Conservation (phyloP, 2,888 invertebrate species). For the Chromoteleia sp. region DNA sequence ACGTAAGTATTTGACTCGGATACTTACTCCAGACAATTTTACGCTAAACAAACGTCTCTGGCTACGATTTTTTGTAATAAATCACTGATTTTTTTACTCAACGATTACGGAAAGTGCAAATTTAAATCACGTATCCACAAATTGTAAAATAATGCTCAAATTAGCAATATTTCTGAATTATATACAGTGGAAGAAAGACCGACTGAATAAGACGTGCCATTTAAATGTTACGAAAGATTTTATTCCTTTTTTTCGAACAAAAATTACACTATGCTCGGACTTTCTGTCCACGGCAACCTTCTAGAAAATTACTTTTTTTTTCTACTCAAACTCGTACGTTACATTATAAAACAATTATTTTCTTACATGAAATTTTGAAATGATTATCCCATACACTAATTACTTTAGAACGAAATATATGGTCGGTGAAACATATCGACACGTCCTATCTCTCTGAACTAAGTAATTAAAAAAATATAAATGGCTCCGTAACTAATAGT, state of each 20-base stretch:
- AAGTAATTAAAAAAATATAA: constrained; percentile 13
- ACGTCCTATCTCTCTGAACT: not conserved
- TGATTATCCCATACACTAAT: not conserved
- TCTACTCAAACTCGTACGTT: constrained; percentile 1
- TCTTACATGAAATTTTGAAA: constrained; percentile 4
- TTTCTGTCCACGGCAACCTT: too few relatives aligned
- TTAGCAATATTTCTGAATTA: too few relatives aligned
- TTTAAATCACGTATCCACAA: too few relatives aligned
- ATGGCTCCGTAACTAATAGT: not conserved
- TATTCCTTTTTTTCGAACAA: too few relatives aligned
- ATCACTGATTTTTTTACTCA: too few relatives aligned
- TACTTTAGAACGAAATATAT: constrained; percentile 11
- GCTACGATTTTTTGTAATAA: not conserved
- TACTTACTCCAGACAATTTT: constrained; percentile 13
- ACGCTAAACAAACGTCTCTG: not conserved
- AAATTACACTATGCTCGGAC: too few relatives aligned
- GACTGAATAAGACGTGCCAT: too few relatives aligned
- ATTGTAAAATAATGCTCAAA: too few relatives aligned
- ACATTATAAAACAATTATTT: not conserved
- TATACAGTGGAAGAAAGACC: too few relatives aligned
- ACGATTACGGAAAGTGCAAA: too few relatives aligned
- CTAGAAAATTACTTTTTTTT: too few relatives aligned
- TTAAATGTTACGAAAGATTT: too few relatives aligned
- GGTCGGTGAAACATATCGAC: constrained; percentile 11
- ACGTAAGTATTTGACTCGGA: constrained; percentile 25